Conservation (phyloP, 2,797 vertebrate species). For the Mus spretus region DNA sequence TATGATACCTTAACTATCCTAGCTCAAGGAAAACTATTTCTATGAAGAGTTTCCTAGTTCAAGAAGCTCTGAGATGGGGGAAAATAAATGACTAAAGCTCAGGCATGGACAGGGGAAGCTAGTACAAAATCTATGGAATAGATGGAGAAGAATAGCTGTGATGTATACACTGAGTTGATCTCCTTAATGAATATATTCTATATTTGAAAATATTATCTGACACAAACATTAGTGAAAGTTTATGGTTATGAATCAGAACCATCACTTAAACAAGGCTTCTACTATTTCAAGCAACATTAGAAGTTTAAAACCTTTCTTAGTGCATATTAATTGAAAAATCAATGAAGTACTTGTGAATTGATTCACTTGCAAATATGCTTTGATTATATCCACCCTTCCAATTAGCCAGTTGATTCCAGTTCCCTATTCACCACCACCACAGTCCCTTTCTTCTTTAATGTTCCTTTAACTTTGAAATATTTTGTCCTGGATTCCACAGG, state of each 20-base stretch:
- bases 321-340: background rate
- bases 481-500: background rate
- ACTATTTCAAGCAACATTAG: conserved; percentile 50
- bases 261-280: conserved; percentile 22
- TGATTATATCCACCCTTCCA: background rate
- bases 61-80: background rate
- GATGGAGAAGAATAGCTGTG: background rate
- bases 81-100: background rate
- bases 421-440: background rate
- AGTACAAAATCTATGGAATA: background rate
- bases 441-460: background rate
- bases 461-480: background rate
- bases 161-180: background rate
- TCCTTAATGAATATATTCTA: background rate
- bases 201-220: conserved; percentile 41
- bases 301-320: conserved; percentile 5
- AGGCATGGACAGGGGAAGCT: background rate
- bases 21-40: background rate
- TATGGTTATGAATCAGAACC: conserved; percentile 39
- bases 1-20: background rate
- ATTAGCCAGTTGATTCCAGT: background rate
- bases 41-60: background rate
- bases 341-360: background rate
- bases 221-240: conserved; percentile 21
- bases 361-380: background rate